Evolutionary conservation across 2,888 invertebrate species (phyloP).

Genomic region (Uropetala carovei): DNA sequence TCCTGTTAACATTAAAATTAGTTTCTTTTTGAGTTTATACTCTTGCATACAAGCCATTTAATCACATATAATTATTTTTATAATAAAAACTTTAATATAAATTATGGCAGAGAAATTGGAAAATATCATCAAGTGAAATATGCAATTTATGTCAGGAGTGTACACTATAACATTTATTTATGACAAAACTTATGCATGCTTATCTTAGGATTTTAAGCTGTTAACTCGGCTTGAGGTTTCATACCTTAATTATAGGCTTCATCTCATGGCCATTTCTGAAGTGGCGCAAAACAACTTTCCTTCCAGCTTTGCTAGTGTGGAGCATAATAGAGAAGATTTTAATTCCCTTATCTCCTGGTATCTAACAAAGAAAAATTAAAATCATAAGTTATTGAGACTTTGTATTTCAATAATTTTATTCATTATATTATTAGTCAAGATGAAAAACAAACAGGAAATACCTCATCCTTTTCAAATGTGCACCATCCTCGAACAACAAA

Average conservation of each 20-base stretch:
- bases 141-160: too few species aligned
- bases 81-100: too few species aligned
- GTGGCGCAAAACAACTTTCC: conserved; percentile 52
- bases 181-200: too few species aligned
- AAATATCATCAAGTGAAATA: too few species aligned
- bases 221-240: not conserved
- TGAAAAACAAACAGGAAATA: not conserved
- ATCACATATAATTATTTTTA: too few species aligned
- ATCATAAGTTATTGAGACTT: not conserved
- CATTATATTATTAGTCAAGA: not conserved
- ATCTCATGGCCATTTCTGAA: conserved; percentile 48
- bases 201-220: not conserved
- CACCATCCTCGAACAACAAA: conserved; percentile 51
- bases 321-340: conserved; percentile 54
- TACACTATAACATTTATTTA: too few species aligned
- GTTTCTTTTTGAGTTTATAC: too few species aligned
- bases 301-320: conserved; percentile 40
- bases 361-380: not conserved
- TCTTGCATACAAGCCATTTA: too few species aligned
- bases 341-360: conserved; percentile 25
- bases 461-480: conserved; percentile 61
- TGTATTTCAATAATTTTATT: not conserved
- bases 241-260: conserved; percentile 56
- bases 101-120: too few species aligned
- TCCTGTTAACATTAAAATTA: too few species aligned